Base-by-base conservation (phyloP, 2,797 vertebrate species). In the Melanotaenia pygmaea region DNA sequence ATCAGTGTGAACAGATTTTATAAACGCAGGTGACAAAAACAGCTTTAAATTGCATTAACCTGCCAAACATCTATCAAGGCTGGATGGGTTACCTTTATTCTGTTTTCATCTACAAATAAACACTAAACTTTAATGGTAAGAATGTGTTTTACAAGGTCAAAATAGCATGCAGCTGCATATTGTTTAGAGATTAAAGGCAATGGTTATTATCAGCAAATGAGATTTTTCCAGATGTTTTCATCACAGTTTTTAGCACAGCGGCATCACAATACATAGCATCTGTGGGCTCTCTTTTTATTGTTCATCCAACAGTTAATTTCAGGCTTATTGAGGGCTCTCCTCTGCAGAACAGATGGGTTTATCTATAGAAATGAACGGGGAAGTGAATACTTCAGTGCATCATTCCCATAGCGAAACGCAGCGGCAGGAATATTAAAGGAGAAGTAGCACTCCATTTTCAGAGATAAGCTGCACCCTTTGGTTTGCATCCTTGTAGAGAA, bases 171-270 rank as follows among this genome's bases (percentile, higher is more conserved):
- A 54, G 11, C 8, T 5, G 26, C 59, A 10, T 28, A 53, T n/a
- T 26, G 37, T 9, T 37, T 9, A 45, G 13, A 59, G 51, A 61
- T 61, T 22, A 4, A 30, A 34, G 40, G 32, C 43, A 59, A 37
- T 71, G 9, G 18, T 56, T 9, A 20, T n/a, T 9, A 40, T 26
- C 37, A 32, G 22, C 35, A 35, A 69, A 61, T 50, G 54, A 1
- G 2, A 59, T 30, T 58, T 68, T 26, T 62, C n/a, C 22, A 32
- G n/a, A 63, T 45, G n/a, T 57, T 68, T 65, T 71, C 20, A 26
- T 67, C 3, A 30, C 14, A 35, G 54, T 5, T 47, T 28, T 65
- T n/a, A 64, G 67, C 40, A 16, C 16, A 24, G 14, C 22, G 43
- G 60, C 18, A 5, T 0, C 2, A 1, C 35, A 65, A 20, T 50